Evolutionary conservation across 2,888 invertebrate species (phyloP).

Genomic region (Cheilosia vulpina): DNA sequence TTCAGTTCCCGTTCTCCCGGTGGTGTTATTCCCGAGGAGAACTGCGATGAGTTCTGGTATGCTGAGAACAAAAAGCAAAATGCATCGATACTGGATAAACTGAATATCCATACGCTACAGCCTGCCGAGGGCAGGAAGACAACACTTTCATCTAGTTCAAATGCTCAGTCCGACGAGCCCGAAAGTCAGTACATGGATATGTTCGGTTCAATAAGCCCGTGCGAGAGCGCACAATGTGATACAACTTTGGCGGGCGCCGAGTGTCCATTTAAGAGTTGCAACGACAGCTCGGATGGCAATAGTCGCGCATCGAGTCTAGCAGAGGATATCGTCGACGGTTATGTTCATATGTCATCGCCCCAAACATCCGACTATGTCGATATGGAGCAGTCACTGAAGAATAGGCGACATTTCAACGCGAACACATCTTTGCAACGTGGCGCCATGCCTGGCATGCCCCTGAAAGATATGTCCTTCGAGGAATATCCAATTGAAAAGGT

Average conservation of each 20-base stretch:
- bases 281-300: conserved; percentile 84
- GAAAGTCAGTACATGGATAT: conserved; percentile 83
- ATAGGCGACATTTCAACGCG: conserved; percentile 68
- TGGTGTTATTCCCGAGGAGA: conserved; percentile 86
- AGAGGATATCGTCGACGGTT: conserved; percentile 85
- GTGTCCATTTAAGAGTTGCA: conserved; percentile 78
- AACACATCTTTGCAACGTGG: conserved; percentile 87
- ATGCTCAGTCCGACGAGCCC: conserved; percentile 59
- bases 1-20: conserved; percentile 76
- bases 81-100: conserved; percentile 56
- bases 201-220: conserved; percentile 85
- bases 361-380: conserved; percentile 85
- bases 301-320: conserved; percentile 87
- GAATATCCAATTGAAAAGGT: conserved; percentile 93
- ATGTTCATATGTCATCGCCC: conserved; percentile 88
- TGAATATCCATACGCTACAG: conserved; percentile 59
- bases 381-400: conserved; percentile 84
- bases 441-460: conserved; percentile 92
- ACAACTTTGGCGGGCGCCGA: conserved; percentile 84
- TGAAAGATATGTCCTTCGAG: conserved; percentile 89
- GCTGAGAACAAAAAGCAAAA: conserved; percentile 73
- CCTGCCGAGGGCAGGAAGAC: conserved; percentile 22
- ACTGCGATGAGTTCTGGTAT: conserved; percentile 83
- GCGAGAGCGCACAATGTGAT: conserved; percentile 84
- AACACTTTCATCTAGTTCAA: conserved; percentile 43